Evolutionary conservation across 2,797 vertebrate species (phyloP), one percentile per base, ranked within the genome.

Genomic region (Catamblyrhynchus diadema): DNA sequence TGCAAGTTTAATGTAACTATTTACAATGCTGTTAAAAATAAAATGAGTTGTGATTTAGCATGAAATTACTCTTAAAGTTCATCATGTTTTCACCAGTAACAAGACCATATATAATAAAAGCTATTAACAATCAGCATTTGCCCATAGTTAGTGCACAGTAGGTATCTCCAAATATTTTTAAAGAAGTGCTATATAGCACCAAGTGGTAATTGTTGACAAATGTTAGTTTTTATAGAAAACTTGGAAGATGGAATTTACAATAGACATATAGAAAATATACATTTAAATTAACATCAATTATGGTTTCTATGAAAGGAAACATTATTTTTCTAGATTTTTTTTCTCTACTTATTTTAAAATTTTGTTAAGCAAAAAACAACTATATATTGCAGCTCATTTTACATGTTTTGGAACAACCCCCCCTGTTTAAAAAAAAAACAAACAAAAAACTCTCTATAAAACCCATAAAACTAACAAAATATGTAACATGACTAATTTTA

Each of bases 151-250:
- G 32, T 77, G 70, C 74, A 80, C 74, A 88, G 83, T 95, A 85
- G 41, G 81, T 91, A 73, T 89, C 61, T 64, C 48, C 60, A 95
- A 71, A 89, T 85, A 80, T 71, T 95, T 88, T 89, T 41, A 86
- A 94, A 70, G n/a, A 88, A 88, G 33, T 53, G 35, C 33, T 86
- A 15, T n/a, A 70, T 42, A 90, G 16, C 17, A 78, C 28, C 50
- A 83, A 84, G 45, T 61, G 28, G 20, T 90, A 95, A 96, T 64
- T 92, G 48, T 21, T 92, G 88, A 61, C 78, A 94, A 95, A 95
- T 81, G 45, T 44, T 82, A 28, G 10, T 28, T 93, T 81, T 93
- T 69, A 69, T 18, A 53, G 51, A 48, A 86, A 93, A 60, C n/a
- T 50, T 70, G 24, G 51, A 90, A 66, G 62, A 81, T 15, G 9